Evolutionary conservation across 2,888 invertebrate species (phyloP), one percentile per base, ranked within the genome.

Genomic region (Microctonus hyperodae): DNA sequence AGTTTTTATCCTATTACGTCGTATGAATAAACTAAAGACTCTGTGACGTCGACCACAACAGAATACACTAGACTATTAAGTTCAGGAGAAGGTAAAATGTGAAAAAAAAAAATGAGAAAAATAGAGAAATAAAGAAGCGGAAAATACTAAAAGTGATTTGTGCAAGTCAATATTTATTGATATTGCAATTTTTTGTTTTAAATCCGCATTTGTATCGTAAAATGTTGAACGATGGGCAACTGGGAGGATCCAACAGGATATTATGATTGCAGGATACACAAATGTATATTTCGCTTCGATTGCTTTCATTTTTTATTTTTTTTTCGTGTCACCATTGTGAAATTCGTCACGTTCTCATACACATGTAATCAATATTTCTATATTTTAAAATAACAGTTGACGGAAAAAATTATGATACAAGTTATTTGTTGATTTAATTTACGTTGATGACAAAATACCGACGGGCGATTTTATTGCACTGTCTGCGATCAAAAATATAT

Each of bases 1-100:
- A 79, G 75, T 83, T 83, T 83, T 83, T 82, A 83, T 83, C 82
- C 82, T 81, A 81, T 83, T 83, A 83, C 79, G 80, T 81, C 80
- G 80, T 83, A 82, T 83, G 83, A 83, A 83, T 83, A 83, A 83
- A 81, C 80, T 79, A 83, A 79, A 77, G 78, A 77, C 79, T 78
- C 72, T 76, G 79, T 64, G 63, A 37, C 20, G 28, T 37, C 67
- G 53, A 51, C 58, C 59, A 63, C 62, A 67, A 58, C 53, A 68
- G 64, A 70, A 22, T 10, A 57, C 37, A 44, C 40, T 25, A 7
- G 13, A 25, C 22, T 22, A 20, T 25, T 23, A 40, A 9, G 13
- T 40, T 37, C 20, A 23, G n/a, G 28, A 28, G 10, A 13, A 16
- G 11, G 51, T 35, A 53, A 9, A 23, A 25, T 5, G 11, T 23